Percentiles rank a stretch among this genome's conserved stretches.
These are phyloP conservation scores for Rhimphoctona megacephalus DNA, from an alignment of 2,888 invertebrate genomes.

Conservation along the genomic window DNA sequence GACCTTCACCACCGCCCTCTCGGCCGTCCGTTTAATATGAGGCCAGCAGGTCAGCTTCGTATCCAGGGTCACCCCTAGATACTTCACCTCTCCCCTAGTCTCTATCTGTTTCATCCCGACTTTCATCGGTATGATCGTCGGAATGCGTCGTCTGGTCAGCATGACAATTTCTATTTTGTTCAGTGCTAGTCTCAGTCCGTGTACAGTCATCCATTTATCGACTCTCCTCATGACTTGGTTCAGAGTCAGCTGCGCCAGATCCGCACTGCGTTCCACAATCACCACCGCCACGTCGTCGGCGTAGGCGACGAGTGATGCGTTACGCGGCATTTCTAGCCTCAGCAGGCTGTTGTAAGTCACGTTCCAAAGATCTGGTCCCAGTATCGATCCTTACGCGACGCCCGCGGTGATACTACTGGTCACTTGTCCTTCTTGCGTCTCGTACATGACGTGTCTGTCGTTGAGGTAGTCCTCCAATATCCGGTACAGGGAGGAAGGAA, in stretches of 20 bases:
- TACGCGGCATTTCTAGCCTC: constrained; percentile 56
- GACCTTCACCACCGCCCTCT: no score
- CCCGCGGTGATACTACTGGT: no score
- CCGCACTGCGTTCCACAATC: constrained; percentile 6
- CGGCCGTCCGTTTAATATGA: no score
- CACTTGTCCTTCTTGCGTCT: no score
- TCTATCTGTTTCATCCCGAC: constrained; percentile 32
- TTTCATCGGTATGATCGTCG: constrained; percentile 51
- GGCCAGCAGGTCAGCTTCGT: no score
- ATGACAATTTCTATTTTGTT: constrained; percentile 69
- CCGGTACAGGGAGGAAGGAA: no score
- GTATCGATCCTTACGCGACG: no score
- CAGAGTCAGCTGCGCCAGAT: constrained; percentile 32
- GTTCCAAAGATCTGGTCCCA: constrained; percentile 71
- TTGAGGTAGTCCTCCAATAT: no score
- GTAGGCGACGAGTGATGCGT: constrained; percentile 60
- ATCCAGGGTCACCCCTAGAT: no score
- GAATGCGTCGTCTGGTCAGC: constrained; percentile 64
- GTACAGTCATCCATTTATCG: constrained; percentile 19
- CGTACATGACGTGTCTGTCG: no score
- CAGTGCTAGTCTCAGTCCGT: constrained; percentile 45
- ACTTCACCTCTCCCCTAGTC: no score
- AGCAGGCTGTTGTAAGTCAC: constrained; percentile 68
- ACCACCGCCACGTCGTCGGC: no score
- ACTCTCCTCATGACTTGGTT: constrained; percentile 34